A percentile compares a stretch with the other conserved stretches of the same genome.
Evolutionary conservation across 2,113 vertebrate genomes (phyloP).

Genomic region (Thamnaconus septentrionalis): DNA sequence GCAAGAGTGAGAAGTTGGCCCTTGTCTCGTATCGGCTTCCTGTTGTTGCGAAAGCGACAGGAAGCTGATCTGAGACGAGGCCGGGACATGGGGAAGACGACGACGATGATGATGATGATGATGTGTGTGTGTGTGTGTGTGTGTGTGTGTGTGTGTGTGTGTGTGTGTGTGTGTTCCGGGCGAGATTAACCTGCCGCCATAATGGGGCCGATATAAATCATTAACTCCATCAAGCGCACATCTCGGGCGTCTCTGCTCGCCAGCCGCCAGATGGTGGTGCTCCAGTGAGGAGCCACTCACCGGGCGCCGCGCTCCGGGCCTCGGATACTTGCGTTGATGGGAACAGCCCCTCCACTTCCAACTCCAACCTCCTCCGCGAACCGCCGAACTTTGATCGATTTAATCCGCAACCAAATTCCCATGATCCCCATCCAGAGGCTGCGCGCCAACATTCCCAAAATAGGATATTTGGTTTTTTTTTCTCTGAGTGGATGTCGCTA

Average conservation of each 20-base stretch:
- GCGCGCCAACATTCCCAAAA: too few relatives aligned
- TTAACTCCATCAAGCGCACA: conserved; percentile 69
- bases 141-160: too few relatives aligned
- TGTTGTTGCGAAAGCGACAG: neutral
- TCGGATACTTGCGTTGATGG: conserved; percentile 61
- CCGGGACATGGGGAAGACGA: conserved; percentile 27
- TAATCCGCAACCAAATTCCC: too few relatives aligned
- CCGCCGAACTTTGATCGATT: neutral
- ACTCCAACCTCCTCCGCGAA: neutral
- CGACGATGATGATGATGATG: neutral
- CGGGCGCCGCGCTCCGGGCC: conserved; percentile 19
- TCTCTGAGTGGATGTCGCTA: neutral
- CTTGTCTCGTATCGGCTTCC: too few relatives aligned
- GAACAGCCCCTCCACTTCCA: conserved; percentile 24
- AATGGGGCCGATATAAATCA: conserved; percentile 69
- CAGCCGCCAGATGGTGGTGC: conserved; percentile 71
- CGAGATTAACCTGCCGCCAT: conserved; percentile 45
- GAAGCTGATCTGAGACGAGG: conserved; percentile 10
- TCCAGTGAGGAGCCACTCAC: conserved; percentile 45
- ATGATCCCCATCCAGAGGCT: too few relatives aligned
- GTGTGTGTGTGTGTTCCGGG: neutral
- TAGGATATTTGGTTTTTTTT: too few relatives aligned
- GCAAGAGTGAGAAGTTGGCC: conserved; percentile 3
- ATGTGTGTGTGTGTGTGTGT: too few relatives aligned
- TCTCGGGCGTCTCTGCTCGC: conserved; percentile 47